Evolutionary conservation across 2,888 invertebrate genomes (phyloP), one percentile per base, ranked within the genome.

Genomic region (Lithophane ornitopus): DNA sequence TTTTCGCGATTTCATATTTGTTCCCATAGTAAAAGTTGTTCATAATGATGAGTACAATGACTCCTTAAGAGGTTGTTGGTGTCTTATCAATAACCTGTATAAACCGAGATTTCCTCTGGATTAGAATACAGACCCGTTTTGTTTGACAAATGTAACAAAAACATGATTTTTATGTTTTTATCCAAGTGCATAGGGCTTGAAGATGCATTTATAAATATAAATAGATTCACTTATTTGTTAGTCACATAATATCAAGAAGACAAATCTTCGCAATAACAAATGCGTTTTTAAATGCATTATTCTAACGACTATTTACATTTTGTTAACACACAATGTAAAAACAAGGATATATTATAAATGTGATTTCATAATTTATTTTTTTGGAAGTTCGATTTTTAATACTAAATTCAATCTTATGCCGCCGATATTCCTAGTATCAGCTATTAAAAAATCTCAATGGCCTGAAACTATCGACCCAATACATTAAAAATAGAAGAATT

Each of bases 221-320:
- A 67, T 46, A 78, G 3, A 46, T 46, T 46, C 71, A 58, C 26
- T 58, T 11, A 61, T 52, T 52, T n/a, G 3, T 28, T 54, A 69
- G 19, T 28, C 41, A 77, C 22, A 66, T 68, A 44, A 79, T 73
- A 67, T 67, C 61, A 66, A 70, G 26, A 39, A 68, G 49, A 49
- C 28, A 56, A 66, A 66, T 26, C n/a, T 44, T 76, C 34, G 12
- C 16, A 52, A 44, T 41, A 54, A 81, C n/a, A 82, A 81, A 78
- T 78, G 78, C 81, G 41, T 52, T 39, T 56, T 28, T 59, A 81
- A 81, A 81, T 82, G 73, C 81, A 59, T 63, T 41, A 74, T 68
- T n/a, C 14, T 63, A 71, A 63, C 28, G 14, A 68, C 39, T 76
- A 80, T 76, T 76, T 59, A 81, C 66, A 81, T 39, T 46, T 70